Conservation (phyloP, 1,140 invertebrate species). For the Aphelenchoides fujianensis region DNA sequence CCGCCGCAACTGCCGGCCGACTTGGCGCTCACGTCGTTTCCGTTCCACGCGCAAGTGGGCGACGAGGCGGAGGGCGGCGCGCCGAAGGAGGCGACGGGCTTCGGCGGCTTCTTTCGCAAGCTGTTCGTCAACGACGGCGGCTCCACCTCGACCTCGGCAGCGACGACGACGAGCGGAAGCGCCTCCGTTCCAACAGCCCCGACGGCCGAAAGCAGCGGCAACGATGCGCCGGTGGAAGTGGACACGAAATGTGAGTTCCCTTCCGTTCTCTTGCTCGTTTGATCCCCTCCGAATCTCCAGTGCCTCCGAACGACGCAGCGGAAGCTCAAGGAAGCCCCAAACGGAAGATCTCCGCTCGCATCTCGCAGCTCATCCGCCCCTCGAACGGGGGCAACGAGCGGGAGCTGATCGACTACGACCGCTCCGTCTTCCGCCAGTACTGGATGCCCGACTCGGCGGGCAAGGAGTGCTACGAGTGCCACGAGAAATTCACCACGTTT, state of each 20-base stretch:
- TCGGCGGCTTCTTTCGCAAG: background rate
- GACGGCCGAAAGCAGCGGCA: background rate
- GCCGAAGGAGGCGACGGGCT: background rate
- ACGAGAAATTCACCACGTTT: constrained; percentile 87
- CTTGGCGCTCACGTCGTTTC: background rate
- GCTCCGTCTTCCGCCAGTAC: constrained; percentile 73
- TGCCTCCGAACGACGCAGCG: too few species aligned
- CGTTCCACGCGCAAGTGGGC: background rate
- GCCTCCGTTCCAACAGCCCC: too few species aligned
- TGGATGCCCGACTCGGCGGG: constrained; percentile 98
- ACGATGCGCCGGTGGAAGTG: too few species aligned
- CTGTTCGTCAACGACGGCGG: background rate
- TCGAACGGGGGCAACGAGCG: background rate
- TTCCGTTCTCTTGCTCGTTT: background rate
- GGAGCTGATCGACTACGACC: constrained; percentile 36
- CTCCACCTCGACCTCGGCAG: background rate
- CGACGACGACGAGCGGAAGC: background rate
- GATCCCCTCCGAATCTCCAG: background rate
- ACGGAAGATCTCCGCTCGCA: background rate
- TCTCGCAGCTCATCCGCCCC: background rate
- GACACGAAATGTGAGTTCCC: background rate
- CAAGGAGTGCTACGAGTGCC: constrained; percentile 93
- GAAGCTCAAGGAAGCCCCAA: too few species aligned
- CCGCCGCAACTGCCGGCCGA: too few species aligned
- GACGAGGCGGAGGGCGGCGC: background rate